phyloP scores from a whole-genome alignment of 2,888 invertebrate species.

The Cenopis cana region DNA sequence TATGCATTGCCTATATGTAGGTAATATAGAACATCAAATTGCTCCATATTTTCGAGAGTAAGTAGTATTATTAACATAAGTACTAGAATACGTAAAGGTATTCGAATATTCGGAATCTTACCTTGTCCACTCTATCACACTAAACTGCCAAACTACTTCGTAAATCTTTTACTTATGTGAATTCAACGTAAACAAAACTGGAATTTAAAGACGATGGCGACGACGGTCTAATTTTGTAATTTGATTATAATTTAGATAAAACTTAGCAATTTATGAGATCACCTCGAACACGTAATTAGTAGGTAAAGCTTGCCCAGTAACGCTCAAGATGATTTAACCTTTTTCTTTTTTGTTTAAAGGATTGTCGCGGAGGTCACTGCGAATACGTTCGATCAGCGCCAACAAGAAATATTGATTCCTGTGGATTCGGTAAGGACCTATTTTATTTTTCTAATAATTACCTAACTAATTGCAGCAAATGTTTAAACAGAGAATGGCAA shows the following conservation, averaged over 20 bases:
- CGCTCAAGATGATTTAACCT: neutral
- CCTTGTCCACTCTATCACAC: neutral
- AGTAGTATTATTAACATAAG: neutral
- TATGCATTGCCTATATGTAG: no score
- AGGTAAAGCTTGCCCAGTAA: neutral
- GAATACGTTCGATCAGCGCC: slow-evolving; percentile 90
- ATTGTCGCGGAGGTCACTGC: slow-evolving; percentile 79
- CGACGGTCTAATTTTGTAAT: neutral
- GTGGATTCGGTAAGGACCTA: slow-evolving; percentile 88
- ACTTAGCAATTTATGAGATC: slow-evolving; percentile 23
- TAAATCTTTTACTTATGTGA: slow-evolving; percentile 6
- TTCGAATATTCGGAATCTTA: neutral
- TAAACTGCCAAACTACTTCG: neutral
- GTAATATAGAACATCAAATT: neutral
- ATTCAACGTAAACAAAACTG: neutral
- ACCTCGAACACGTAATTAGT: neutral
- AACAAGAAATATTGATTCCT: slow-evolving; percentile 85
- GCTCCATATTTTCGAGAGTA: neutral
- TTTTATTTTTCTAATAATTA: slow-evolving; percentile 35
- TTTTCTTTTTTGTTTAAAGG: slow-evolving; percentile 61
- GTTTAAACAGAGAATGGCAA: no score
- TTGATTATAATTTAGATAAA: slow-evolving; percentile 11
- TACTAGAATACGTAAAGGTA: neutral
- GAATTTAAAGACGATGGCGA: slow-evolving; percentile 3
- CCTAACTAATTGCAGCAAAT: no score